Evolutionary conservation across 1,140 invertebrate genomes (phyloP).

Genomic region (Drosophila virilis): DNA sequence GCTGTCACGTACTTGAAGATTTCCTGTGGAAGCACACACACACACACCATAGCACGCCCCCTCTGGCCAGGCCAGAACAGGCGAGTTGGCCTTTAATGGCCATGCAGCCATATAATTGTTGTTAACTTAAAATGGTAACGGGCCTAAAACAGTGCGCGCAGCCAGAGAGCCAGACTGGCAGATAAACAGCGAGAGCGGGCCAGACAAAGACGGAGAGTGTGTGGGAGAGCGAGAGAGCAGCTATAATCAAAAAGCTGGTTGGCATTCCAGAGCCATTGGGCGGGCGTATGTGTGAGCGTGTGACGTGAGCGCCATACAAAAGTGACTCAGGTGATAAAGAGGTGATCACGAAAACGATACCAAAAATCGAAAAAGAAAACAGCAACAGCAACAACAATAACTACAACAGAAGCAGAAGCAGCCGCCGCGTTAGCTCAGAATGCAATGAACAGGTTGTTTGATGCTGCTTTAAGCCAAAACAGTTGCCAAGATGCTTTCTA

Average conservation of each 20-base stretch:
- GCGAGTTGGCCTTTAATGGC: slow-evolving; percentile 57
- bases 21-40: slow-evolving; percentile 58
- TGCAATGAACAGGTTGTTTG: slow-evolving; percentile 32
- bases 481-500: slow-evolving; percentile 35
- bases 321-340: slow-evolving; percentile 79
- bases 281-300: slow-evolving; percentile 29
- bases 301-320: slow-evolving; percentile 71
- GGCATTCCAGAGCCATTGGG: slow-evolving; percentile 57
- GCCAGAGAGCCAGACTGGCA: slow-evolving; percentile 20
- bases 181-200: neutral
- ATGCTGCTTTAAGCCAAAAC: neutral
- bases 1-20: slow-evolving; percentile 54
- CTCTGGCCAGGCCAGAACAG: slow-evolving; percentile 1
- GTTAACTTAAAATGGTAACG: slow-evolving; percentile 72
- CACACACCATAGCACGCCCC: neutral
- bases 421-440: slow-evolving; percentile 6
- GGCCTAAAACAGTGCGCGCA: slow-evolving; percentile 38
- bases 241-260: slow-evolving; percentile 41
- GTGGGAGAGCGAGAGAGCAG: slow-evolving; percentile 9
- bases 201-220: neutral
- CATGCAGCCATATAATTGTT: slow-evolving; percentile 69
- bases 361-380: slow-evolving; percentile 10
- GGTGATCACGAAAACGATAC: slow-evolving; percentile 51
- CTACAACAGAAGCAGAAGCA: neutral
- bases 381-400: slow-evolving; percentile 2